Conservation (phyloP, 2,113 vertebrate genomes). For the Gadus macrocephalus region DNA sequence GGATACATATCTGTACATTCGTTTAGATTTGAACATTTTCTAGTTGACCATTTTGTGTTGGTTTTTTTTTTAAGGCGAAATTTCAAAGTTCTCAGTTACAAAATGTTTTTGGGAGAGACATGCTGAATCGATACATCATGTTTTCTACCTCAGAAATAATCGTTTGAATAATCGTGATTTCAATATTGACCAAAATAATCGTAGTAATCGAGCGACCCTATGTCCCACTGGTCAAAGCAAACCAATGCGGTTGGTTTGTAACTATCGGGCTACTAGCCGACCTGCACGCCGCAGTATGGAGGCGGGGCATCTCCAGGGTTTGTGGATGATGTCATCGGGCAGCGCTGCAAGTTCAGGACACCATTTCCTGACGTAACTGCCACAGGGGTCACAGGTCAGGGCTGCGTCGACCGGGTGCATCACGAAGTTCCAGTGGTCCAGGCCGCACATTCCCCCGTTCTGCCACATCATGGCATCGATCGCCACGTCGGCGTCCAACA, state of each 20-base stretch:
- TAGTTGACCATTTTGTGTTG: too few species aligned
- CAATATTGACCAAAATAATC: neutral
- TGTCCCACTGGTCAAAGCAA: neutral
- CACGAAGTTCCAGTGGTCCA: constrained; percentile 76
- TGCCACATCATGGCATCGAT: constrained; percentile 77
- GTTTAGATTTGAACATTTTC: too few species aligned
- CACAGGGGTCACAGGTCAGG: constrained; percentile 68
- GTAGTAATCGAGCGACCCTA: neutral
- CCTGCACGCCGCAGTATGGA: constrained; percentile 63
- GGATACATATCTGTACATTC: too few species aligned
- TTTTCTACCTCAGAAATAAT: neutral
- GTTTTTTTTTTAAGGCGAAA: too few species aligned
- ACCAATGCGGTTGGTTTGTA: too few species aligned
- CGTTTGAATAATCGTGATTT: neutral
- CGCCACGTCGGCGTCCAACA: constrained; percentile 72
- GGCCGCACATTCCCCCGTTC: constrained; percentile 72
- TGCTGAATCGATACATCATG: too few species aligned
- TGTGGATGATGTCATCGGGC: constrained; percentile 70
- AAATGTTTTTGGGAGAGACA: too few species aligned
- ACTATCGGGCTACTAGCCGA: constrained; percentile 25
- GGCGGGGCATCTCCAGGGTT: constrained; percentile 67
- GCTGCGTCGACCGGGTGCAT: constrained; percentile 71
- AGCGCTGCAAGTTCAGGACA: constrained; percentile 69
- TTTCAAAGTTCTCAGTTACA: too few species aligned
- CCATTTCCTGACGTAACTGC: constrained; percentile 66